phyloP scores from a whole-genome alignment of 1,140 invertebrate genomes.

The Nasonia vitripennis region DNA sequence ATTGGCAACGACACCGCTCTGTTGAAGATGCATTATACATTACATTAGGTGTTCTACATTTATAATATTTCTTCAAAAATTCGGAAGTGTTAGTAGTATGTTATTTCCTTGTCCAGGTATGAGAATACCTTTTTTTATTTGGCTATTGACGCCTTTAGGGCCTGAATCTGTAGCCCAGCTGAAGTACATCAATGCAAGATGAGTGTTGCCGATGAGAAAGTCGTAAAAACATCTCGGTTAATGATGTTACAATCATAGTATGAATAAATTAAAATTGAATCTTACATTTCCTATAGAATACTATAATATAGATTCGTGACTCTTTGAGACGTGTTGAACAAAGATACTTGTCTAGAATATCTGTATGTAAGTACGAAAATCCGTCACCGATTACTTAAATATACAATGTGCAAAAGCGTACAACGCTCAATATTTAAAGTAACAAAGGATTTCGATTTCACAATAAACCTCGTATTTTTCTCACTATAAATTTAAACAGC shows the following conservation, averaged over 20 bases:
- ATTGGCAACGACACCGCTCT: too few species aligned
- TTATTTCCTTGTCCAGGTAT: constrained; percentile 75
- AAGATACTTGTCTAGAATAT: too few species aligned
- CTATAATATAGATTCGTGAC: constrained; percentile 81
- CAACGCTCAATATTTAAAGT: constrained; percentile 36
- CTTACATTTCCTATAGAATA: constrained; percentile 95
- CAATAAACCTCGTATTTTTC: neutral
- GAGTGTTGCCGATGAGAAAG: constrained; percentile 84
- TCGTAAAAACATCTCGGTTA: too few species aligned
- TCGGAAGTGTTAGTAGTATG: neutral
- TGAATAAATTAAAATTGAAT: neutral
- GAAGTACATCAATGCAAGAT: too few species aligned
- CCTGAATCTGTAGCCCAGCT: too few species aligned
- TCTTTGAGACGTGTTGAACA: too few species aligned
- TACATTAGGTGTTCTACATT: too few species aligned
- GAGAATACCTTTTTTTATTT: constrained; percentile 51
- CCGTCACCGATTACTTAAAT: constrained; percentile 27
- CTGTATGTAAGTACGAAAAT: constrained; percentile 25
- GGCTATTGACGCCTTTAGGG: too few species aligned
- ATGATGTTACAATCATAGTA: too few species aligned
- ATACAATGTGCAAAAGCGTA: too few species aligned
- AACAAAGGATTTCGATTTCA: constrained; percentile 45
- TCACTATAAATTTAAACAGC: neutral
- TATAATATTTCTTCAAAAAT: too few species aligned
- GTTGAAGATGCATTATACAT: too few species aligned